Percentiles rank a stretch among this genome's conserved stretches.
These are phyloP conservation scores for Chrysotoxum bicinctum DNA, from an alignment of 2,888 invertebrate species.

Conservation along the genomic window DNA sequence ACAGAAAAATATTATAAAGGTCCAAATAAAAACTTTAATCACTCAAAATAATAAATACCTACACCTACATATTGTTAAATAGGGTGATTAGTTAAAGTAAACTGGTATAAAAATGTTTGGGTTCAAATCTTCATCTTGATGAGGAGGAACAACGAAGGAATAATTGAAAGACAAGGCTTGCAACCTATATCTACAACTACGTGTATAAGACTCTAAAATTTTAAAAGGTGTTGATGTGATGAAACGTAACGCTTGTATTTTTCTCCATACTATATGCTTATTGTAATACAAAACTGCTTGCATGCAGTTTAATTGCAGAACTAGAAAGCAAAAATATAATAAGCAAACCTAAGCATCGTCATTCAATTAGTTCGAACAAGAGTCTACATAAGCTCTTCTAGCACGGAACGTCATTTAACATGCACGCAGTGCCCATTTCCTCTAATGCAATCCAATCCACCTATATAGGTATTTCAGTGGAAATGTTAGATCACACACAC, in stretches of 20 bases:
- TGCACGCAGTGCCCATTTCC: slow-evolving; percentile 18
- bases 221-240: not conserved
- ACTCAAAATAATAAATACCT: too few species aligned
- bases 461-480: not conserved
- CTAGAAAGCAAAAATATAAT: not conserved
- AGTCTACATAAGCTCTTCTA: slow-evolving; percentile 2
- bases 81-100: too few species aligned
- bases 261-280: not conserved
- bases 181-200: too few species aligned
- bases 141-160: too few species aligned
- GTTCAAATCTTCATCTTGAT: too few species aligned
- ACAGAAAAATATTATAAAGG: too few species aligned
- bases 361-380: slow-evolving; percentile 30
- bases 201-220: too few species aligned
- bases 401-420: slow-evolving; percentile 16
- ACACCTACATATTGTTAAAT: too few species aligned
- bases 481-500: slow-evolving; percentile 33
- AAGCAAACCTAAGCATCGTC: not conserved
- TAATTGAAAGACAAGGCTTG: too few species aligned
- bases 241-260: not conserved
- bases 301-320: slow-evolving; percentile 16
- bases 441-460: slow-evolving; percentile 10
- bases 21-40: too few species aligned
- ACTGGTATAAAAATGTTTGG: too few species aligned
- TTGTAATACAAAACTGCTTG: slow-evolving; percentile 5